A percentile compares a stretch with the other conserved stretches of the same genome.
phyloP scores from a whole-genome alignment of 2,797 vertebrate genomes.

The Sebastes glaucus region DNA sequence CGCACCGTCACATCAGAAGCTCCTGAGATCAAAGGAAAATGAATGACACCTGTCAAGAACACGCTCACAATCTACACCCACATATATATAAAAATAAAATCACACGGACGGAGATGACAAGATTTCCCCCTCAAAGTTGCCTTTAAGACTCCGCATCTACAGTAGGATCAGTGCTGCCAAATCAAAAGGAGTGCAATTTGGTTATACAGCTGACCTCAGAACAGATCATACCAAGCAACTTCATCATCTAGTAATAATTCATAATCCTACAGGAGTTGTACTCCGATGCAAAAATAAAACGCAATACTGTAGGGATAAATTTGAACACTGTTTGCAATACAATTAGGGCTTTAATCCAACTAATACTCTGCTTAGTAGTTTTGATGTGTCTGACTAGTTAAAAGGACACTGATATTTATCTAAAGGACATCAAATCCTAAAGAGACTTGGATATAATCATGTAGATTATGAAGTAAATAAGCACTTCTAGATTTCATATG shows the following conservation, averaged over 20 bases:
- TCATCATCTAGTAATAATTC: slow-evolving; percentile 13
- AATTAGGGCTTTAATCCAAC: slow-evolving; percentile 26
- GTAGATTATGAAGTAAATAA: slow-evolving; percentile 51
- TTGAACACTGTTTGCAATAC: slow-evolving; percentile 44
- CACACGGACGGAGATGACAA: slow-evolving; percentile 53
- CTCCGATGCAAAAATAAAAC: slow-evolving; percentile 31
- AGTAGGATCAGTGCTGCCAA: slow-evolving; percentile 1
- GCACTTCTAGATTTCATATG: slow-evolving; percentile 48
- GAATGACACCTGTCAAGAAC: slow-evolving; percentile 54
- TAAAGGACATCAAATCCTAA: slow-evolving; percentile 56
- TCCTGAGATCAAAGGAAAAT: slow-evolving; percentile 74
- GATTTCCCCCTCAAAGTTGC: slow-evolving; percentile 30
- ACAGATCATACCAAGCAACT: slow-evolving; percentile 30
- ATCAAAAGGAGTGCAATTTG: slow-evolving; percentile 20
- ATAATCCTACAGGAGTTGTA: slow-evolving; percentile 20
- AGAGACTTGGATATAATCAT: slow-evolving; percentile 39
- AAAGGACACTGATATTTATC: slow-evolving; percentile 51
- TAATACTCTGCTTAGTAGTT: slow-evolving; percentile 53
- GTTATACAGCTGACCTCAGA: slow-evolving; percentile 34
- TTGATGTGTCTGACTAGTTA: slow-evolving; percentile 50
- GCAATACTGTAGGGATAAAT: slow-evolving; percentile 37
- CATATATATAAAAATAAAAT: slow-evolving; percentile 56
- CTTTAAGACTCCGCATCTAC: slow-evolving; percentile 3
- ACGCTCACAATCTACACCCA: slow-evolving; percentile 61
- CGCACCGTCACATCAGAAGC: slow-evolving; percentile 68